Conservation (phyloP, 2,888 invertebrate genomes). For the Scaptomyza reducta region DNA sequence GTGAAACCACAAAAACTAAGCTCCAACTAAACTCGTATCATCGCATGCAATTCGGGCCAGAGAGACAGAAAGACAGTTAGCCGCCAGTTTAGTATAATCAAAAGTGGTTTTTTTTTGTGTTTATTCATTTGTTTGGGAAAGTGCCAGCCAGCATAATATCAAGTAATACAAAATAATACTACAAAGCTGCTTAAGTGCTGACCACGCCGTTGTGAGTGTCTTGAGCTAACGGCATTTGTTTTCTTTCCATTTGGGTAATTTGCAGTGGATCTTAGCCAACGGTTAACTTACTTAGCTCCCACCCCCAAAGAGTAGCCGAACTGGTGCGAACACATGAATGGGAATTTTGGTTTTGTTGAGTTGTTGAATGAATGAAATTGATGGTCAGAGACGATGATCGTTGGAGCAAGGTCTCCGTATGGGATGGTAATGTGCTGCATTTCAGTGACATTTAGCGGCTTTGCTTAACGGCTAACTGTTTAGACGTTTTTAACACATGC, state of each 20-base stretch:
- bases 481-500: constrained; percentile 66
- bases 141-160: constrained; percentile 30
- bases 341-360: not conserved
- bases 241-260: constrained; percentile 31
- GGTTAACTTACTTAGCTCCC: constrained; percentile 38
- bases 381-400: constrained; percentile 12
- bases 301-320: constrained; percentile 22
- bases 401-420: constrained; percentile 13
- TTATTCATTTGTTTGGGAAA: constrained; percentile 30
- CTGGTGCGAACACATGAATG: constrained; percentile 11
- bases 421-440: constrained; percentile 31
- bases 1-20: constrained; percentile 38
- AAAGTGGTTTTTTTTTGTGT: constrained; percentile 13
- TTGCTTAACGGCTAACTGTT: constrained; percentile 63
- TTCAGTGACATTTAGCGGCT: constrained; percentile 70
- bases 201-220: constrained; percentile 9
- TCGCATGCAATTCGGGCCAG: constrained; percentile 8
- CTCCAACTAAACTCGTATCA: constrained; percentile 27
- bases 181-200: constrained; percentile 29
- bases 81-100: constrained; percentile 26
- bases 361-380: constrained; percentile 21
- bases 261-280: constrained; percentile 38
- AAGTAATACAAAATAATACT: constrained; percentile 1
- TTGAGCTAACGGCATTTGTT: constrained; percentile 41
- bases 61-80: constrained; percentile 22